These are phyloP conservation scores for Nasonovia ribisnigri DNA, from an alignment of 2,888 invertebrate genomes.

Conservation along the genomic window DNA sequence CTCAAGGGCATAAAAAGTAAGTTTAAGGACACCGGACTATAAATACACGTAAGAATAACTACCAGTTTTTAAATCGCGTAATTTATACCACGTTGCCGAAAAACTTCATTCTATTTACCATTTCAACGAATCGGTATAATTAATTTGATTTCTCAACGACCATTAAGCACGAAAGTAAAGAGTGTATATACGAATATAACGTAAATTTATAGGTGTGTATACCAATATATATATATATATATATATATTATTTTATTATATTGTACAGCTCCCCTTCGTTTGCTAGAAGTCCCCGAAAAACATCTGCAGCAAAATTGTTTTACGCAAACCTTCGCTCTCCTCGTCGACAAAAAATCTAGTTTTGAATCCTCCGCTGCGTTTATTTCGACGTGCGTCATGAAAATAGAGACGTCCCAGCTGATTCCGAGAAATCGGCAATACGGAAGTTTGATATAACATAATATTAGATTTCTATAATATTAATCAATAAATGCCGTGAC, in stretches of 20 bases:
- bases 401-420: not conserved
- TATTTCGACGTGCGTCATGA: not conserved
- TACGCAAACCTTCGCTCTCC: not conserved
- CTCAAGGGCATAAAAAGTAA: not conserved
- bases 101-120: not conserved
- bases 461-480: not conserved
- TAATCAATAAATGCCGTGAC: not conserved
- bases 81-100: not conserved
- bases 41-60: not conserved
- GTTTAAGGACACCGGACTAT: not conserved
- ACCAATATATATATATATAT: too few relatives aligned
- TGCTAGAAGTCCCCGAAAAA: not conserved
- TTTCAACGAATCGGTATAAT: conserved; percentile 5
- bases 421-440: not conserved
- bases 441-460: not conserved
- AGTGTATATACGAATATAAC: not conserved
- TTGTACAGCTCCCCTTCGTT: not conserved
- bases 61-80: not conserved
- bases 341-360: not conserved
- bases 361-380: not conserved
- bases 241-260: not conserved
- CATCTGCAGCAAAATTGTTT: not conserved
- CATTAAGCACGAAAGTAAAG: not conserved
- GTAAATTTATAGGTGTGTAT: too few relatives aligned
- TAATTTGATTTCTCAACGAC: not conserved